Evolutionary conservation across 2,113 vertebrate genomes (phyloP).

Genomic region (Megaceryle torquata): DNA sequence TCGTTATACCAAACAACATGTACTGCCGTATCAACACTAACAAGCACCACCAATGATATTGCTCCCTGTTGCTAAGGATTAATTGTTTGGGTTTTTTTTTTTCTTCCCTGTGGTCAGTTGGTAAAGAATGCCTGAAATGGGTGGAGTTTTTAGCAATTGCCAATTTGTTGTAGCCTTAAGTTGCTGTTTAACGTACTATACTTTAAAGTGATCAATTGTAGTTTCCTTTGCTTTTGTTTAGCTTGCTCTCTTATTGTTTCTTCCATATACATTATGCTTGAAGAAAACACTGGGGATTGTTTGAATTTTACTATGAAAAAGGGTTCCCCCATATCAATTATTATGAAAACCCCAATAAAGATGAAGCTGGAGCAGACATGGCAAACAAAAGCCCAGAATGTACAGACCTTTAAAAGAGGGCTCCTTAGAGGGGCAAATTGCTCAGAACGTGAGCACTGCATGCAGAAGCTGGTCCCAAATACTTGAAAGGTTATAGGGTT

Average conservation of each 20-base stretch:
- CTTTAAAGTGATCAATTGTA: background rate
- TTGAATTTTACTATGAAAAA: background rate
- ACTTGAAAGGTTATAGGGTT: background rate
- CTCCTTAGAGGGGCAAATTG: background rate
- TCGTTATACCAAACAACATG: slow-evolving; percentile 71
- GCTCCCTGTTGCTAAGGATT: slow-evolving; percentile 49
- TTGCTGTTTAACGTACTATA: background rate
- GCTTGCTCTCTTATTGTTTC: background rate
- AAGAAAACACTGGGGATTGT: background rate
- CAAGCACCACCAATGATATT: slow-evolving; percentile 55
- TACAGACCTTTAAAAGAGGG: background rate
- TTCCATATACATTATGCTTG: background rate
- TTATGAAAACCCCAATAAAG: background rate
- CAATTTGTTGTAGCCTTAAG: slow-evolving; percentile 6
- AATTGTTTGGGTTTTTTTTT: background rate
- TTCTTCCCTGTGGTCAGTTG: background rate
- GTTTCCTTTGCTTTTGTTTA: slow-evolving; percentile 23
- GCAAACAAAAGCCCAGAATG: background rate
- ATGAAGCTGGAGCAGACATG: background rate
- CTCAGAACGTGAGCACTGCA: background rate
- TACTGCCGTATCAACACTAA: slow-evolving; percentile 63
- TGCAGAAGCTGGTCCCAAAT: background rate
- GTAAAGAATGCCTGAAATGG: slow-evolving; percentile 32
- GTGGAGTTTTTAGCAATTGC: slow-evolving; percentile 33
- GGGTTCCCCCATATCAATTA: background rate